Conservation (phyloP, 1,140 invertebrate genomes). For the Bombus huntii region DNA sequence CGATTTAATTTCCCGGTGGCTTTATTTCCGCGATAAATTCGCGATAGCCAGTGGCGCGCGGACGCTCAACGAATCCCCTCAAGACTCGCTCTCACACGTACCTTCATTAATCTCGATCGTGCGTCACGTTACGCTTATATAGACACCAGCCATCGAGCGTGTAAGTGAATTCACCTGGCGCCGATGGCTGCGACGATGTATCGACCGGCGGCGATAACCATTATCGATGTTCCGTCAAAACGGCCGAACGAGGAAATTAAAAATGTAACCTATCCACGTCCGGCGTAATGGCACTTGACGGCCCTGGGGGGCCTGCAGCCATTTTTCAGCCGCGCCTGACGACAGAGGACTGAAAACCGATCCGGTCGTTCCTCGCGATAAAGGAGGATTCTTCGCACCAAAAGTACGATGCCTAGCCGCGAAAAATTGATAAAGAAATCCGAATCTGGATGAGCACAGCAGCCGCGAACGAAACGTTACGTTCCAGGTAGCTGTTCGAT, state of each 20-base stretch:
- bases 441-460: background rate
- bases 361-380: constrained; percentile 1
- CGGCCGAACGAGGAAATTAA: constrained; percentile 65
- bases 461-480: background rate
- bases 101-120: constrained; percentile 60
- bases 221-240: constrained; percentile 68
- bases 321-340: constrained; percentile 58
- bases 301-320: background rate
- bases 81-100: constrained; percentile 26
- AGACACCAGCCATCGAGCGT: constrained; percentile 30
- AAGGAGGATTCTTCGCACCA: constrained; percentile 11
- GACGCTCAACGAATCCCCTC: constrained; percentile 28
- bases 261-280: constrained; percentile 64
- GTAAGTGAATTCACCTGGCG: constrained; percentile 55
- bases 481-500: background rate
- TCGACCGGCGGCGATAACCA: constrained; percentile 44
- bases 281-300: constrained; percentile 49
- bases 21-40: constrained; percentile 44
- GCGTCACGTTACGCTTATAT: constrained; percentile 39
- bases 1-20: constrained; percentile 46
- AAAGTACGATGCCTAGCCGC: background rate
- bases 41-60: constrained; percentile 15
- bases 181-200: constrained; percentile 42
- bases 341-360: constrained; percentile 19
- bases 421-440: constrained; percentile 40